Conservation (phyloP, 2,113 vertebrate genomes). For the Muntiacus muntjak region DNA sequence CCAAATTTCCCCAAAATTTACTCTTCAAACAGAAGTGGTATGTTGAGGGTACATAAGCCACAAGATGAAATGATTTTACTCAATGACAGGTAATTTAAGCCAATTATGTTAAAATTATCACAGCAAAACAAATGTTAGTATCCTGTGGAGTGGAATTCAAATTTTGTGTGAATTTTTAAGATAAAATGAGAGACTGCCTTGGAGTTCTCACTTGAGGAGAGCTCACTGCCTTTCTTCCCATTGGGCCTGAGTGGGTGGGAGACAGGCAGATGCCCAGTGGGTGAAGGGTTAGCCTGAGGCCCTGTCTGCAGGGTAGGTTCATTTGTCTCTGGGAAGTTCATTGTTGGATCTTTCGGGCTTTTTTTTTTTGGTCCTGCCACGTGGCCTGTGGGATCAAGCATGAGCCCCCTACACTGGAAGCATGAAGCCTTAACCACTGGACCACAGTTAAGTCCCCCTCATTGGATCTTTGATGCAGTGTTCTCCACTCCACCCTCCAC, state of each 20-base stretch:
- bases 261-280: rapidly evolving
- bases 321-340: not conserved
- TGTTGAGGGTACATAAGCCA: not conserved
- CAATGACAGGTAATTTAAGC: not conserved
- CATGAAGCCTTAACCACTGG: not conserved
- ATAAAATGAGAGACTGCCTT: not conserved
- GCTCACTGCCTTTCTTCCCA: not conserved
- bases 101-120: not conserved
- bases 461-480: not conserved
- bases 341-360: not conserved
- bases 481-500: not conserved
- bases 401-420: not conserved
- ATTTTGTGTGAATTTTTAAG: not conserved
- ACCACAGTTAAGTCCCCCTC: not conserved
- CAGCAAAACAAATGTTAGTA: not conserved
- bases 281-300: not conserved
- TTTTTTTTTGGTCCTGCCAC: not conserved
- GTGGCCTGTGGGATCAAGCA: not conserved
- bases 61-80: not conserved
- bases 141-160: not conserved
- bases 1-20: not conserved
- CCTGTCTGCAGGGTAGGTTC: not conserved
- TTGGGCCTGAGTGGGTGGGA: not conserved
- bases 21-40: not conserved
- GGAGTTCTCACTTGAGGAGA: not conserved